These are phyloP conservation scores for Megalonaias nervosa DNA, from an alignment of 1,140 invertebrate species.

Conservation along the genomic window DNA sequence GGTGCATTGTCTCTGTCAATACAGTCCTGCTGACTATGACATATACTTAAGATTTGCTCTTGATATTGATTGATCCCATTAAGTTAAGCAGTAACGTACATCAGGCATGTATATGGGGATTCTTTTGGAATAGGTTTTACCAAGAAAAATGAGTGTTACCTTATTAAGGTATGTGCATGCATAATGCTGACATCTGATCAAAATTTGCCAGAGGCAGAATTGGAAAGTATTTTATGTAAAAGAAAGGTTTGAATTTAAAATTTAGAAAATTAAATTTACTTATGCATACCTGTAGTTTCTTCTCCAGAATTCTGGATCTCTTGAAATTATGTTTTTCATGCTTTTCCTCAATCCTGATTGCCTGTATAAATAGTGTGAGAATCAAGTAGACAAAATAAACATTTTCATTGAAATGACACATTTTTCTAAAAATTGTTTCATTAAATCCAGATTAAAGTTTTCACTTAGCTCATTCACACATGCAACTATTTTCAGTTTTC, in stretches of 20 bases:
- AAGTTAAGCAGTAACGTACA: background rate
- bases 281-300: slow-evolving; percentile 78
- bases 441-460: too few species aligned
- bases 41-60: too few species aligned
- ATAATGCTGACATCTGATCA: background rate
- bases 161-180: too few species aligned
- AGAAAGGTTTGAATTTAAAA: background rate
- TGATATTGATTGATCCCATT: too few species aligned
- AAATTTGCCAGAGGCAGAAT: too few species aligned
- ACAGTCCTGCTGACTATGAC: too few species aligned
- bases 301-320: slow-evolving; percentile 82
- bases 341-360: slow-evolving; percentile 61
- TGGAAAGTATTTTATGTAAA: too few species aligned
- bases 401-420: too few species aligned
- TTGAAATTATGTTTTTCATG: slow-evolving; percentile 90
- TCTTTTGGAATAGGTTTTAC: background rate
- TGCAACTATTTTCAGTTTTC: too few species aligned
- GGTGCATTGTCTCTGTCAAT: too few species aligned
- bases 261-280: background rate
- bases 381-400: slow-evolving; percentile 12
- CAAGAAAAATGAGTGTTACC: background rate
- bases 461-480: too few species aligned
- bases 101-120: background rate
- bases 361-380: slow-evolving; percentile 44
- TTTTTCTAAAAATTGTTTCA: too few species aligned